Evolutionary conservation across 2,888 invertebrate genomes (phyloP).

Genomic region (Mechanitis mazaeus): DNA sequence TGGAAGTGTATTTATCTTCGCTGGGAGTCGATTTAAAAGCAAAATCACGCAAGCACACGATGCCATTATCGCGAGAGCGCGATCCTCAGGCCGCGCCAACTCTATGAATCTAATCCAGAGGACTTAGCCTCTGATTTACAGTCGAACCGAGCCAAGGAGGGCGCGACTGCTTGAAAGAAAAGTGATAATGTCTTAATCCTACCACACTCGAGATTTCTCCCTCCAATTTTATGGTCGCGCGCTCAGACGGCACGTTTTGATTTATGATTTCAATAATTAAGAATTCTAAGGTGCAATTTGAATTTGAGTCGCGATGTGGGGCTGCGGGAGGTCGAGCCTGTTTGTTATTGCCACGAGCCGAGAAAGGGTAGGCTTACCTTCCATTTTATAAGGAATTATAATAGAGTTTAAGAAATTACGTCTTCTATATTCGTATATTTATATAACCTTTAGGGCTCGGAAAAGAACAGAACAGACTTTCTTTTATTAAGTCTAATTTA

Average conservation of each 20-base stretch:
- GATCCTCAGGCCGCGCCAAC: constrained; percentile 73
- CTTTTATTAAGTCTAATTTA: too few relatives aligned
- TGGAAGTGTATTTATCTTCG: constrained; percentile 70
- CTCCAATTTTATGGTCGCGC: constrained; percentile 72
- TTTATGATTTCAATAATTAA: constrained; percentile 78
- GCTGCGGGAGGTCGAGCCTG: constrained; percentile 69
- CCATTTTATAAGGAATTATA: constrained; percentile 63
- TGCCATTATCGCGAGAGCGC: constrained; percentile 68
- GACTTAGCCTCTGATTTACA: constrained; percentile 77
- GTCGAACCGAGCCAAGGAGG: constrained; percentile 63
- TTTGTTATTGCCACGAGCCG: constrained; percentile 68
- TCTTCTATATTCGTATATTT: constrained; percentile 37
- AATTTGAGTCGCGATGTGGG: constrained; percentile 66
- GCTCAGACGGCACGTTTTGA: constrained; percentile 74
- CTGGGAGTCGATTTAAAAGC: constrained; percentile 73
- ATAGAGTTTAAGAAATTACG: constrained; percentile 56
- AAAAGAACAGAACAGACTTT: not conserved
- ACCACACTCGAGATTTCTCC: constrained; percentile 71
- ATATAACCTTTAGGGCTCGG: constrained; percentile 3
- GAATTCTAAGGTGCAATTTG: constrained; percentile 77
- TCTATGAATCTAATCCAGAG: constrained; percentile 77
- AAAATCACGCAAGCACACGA: constrained; percentile 74
- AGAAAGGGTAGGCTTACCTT: constrained; percentile 65
- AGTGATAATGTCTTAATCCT: constrained; percentile 83
- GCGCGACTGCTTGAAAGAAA: constrained; percentile 76